phyloP scores from a whole-genome alignment of 2,888 invertebrate species.

The Gymnosoma rotundatum region DNA sequence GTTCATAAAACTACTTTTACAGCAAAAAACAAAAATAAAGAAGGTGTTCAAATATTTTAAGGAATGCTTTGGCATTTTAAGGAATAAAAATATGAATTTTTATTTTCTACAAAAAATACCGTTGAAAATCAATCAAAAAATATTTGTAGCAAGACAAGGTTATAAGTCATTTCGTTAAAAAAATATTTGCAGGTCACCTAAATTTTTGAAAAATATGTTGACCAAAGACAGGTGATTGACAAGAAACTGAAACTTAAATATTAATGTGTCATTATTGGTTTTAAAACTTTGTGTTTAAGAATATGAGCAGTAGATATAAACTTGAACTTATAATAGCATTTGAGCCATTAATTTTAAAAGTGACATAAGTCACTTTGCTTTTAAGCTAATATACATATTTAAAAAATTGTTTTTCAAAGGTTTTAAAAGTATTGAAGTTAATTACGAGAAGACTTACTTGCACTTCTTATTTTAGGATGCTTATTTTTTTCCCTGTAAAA shows the following conservation, averaged over 20 bases:
- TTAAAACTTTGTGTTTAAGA: too few species aligned
- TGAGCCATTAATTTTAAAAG: too few species aligned
- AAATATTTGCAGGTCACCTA: background rate
- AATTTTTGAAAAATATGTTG: background rate
- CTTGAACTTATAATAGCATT: too few species aligned
- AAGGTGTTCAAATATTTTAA: constrained; percentile 9
- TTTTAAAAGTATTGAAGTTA: too few species aligned
- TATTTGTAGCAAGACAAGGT: constrained; percentile 23
- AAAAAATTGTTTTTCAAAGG: too few species aligned
- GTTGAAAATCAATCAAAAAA: constrained; percentile 26
- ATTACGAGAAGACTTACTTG: too few species aligned
- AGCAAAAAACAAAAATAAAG: constrained; percentile 9
- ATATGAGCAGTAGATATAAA: too few species aligned
- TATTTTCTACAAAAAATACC: constrained; percentile 5
- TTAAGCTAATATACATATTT: too few species aligned
- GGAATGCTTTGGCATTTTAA: background rate
- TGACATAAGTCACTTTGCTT: too few species aligned
- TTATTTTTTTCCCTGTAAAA: too few species aligned
- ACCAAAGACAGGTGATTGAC: background rate
- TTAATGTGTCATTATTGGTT: too few species aligned
- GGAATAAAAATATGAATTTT: constrained; percentile 5
- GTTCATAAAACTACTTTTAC: constrained; percentile 51
- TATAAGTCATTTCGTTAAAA: constrained; percentile 42
- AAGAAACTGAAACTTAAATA: background rate
- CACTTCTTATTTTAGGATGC: too few species aligned